These are phyloP conservation scores for Nesidiocoris tenuis DNA, from an alignment of 2,888 invertebrate genomes.

Conservation along the genomic window DNA sequence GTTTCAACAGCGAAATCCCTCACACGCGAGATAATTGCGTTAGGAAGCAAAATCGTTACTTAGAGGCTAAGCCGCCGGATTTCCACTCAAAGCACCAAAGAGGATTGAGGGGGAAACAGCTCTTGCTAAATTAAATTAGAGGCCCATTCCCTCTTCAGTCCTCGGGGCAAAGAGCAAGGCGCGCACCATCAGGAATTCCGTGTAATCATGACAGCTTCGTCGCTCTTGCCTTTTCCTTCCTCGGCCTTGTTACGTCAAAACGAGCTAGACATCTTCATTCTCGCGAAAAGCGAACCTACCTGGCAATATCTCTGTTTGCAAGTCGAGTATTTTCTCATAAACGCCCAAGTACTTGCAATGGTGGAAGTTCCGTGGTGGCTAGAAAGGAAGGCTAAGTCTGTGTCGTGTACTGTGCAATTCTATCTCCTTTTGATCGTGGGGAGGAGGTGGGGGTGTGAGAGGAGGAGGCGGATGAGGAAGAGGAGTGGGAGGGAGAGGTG, in stretches of 20 bases:
- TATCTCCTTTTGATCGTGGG: too few species aligned
- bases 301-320: not conserved
- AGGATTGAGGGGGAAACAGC: not conserved
- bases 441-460: too few species aligned
- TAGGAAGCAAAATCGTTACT: not conserved
- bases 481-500: too few species aligned
- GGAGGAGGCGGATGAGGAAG: too few species aligned
- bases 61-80: not conserved
- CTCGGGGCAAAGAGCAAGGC: not conserved
- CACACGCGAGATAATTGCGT: not conserved
- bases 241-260: not conserved
- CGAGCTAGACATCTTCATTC: not conserved
- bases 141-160: not conserved
- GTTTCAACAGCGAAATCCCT: too few species aligned
- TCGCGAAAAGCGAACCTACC: not conserved
- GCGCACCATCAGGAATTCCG: not conserved
- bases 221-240: not conserved
- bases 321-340: too few species aligned
- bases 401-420: too few species aligned
- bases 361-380: too few species aligned
- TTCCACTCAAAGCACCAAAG: not conserved
- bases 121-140: not conserved
- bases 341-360: too few species aligned
- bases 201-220: not conserved
- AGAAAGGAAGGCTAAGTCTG: too few species aligned